phyloP scores from a whole-genome alignment of 2,113 vertebrate species.

The Urocynchramus pylzowi region DNA sequence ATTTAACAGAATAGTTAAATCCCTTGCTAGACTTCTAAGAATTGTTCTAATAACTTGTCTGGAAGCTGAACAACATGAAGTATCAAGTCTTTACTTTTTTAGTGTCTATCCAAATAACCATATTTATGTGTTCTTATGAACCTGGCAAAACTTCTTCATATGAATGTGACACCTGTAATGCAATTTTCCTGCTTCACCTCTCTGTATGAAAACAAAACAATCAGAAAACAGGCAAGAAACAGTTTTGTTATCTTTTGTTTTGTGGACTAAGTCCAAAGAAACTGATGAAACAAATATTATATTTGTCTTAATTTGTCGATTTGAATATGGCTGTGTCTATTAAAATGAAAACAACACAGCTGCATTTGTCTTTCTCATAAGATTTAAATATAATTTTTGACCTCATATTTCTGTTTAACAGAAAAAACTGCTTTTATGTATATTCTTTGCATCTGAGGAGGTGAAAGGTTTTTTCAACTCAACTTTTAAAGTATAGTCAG shows the following conservation, averaged over 20 bases:
- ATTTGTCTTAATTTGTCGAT: neutral
- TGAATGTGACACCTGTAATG: neutral
- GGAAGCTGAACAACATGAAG: neutral
- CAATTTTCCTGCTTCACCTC: neutral
- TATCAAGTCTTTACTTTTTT: neutral
- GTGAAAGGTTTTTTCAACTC: neutral
- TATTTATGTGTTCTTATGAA: neutral
- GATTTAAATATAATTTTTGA: neutral
- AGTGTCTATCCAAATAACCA: neutral
- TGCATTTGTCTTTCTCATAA: neutral
- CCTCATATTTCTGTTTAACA: neutral
- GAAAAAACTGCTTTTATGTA: neutral
- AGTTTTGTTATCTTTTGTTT: neutral
- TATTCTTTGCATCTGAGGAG: neutral
- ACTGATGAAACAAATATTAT: neutral
- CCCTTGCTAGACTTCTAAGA: neutral
- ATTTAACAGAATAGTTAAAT: too few species aligned
- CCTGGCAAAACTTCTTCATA: neutral
- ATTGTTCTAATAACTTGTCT: neutral
- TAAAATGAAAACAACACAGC: neutral
- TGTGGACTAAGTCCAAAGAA: neutral
- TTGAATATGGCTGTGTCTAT: neutral
- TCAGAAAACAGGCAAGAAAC: neutral
- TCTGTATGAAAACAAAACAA: neutral
- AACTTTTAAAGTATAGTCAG: neutral